Conservation (phyloP, 1,140 invertebrate species). For the Littorina saxatilis region DNA sequence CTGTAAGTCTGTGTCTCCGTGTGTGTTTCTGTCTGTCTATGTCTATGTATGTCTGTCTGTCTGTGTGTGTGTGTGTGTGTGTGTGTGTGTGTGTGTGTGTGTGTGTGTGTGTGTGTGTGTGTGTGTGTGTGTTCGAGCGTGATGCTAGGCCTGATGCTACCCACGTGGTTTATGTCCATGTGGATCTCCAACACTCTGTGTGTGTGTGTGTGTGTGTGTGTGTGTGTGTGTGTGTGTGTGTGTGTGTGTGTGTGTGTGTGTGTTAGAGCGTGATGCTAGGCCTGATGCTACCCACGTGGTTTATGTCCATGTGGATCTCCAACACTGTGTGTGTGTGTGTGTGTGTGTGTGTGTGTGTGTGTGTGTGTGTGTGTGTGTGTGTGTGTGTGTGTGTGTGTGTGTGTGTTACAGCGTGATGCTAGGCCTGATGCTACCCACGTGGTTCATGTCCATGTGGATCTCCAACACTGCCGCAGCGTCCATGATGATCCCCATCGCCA, state of each 20-base stretch:
- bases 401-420: constrained; percentile 74
- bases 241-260: neutral
- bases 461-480: constrained; percentile 76
- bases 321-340: constrained; percentile 3
- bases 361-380: too few relatives aligned
- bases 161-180: too few relatives aligned
- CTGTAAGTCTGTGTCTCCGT: too few relatives aligned
- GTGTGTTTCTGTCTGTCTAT: too few relatives aligned
- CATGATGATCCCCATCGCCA: constrained; percentile 76
- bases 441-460: constrained; percentile 77
- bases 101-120: constrained; percentile 6
- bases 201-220: too few relatives aligned
- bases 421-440: constrained; percentile 74
- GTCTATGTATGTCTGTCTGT: neutral
- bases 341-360: too few relatives aligned
- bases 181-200: too few relatives aligned
- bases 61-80: neutral
- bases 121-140: neutral
- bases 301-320: too few relatives aligned
- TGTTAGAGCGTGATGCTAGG: too few relatives aligned
- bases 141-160: neutral
- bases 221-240: too few relatives aligned
- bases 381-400: too few relatives aligned
- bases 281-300: too few relatives aligned
- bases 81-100: constrained; percentile 8